Evolutionary conservation across 2,888 invertebrate genomes (phyloP).

Genomic region (Agapostemon virescens): DNA sequence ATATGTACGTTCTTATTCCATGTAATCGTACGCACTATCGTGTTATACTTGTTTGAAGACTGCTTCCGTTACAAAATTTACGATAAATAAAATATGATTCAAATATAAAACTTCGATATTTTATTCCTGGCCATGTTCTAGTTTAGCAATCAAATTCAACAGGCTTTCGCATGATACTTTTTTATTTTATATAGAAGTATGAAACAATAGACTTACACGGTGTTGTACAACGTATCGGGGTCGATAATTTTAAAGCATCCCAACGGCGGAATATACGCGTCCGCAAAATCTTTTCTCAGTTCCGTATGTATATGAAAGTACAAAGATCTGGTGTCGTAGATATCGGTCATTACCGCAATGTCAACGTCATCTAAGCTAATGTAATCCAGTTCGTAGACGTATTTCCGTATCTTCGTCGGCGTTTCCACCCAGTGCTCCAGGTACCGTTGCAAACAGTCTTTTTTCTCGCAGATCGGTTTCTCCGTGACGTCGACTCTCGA

Average conservation of each 20-base stretch:
- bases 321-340: background rate
- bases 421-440: background rate
- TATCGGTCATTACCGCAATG: constrained; percentile 20
- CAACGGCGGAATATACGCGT: constrained; percentile 40
- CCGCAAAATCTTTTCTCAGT: background rate
- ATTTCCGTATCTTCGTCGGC: too few species aligned
- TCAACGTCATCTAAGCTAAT: background rate
- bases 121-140: background rate
- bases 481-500: constrained; percentile 12
- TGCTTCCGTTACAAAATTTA: constrained; percentile 78
- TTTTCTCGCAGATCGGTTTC: constrained; percentile 3
- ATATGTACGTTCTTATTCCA: constrained; percentile 69
- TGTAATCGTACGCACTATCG: constrained; percentile 71
- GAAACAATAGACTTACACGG: constrained; percentile 31
- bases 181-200: constrained; percentile 2
- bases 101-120: constrained; percentile 43
- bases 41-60: constrained; percentile 77
- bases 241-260: constrained; percentile 68
- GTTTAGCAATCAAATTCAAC: background rate
- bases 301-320: constrained; percentile 26
- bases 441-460: background rate
- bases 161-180: background rate
- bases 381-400: too few species aligned
- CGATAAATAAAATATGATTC: constrained; percentile 71
- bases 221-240: constrained; percentile 63